Evolutionary conservation across 2,888 invertebrate species (phyloP), one percentile per base, ranked within the genome.

Genomic region (Lasius fuliginosus): DNA sequence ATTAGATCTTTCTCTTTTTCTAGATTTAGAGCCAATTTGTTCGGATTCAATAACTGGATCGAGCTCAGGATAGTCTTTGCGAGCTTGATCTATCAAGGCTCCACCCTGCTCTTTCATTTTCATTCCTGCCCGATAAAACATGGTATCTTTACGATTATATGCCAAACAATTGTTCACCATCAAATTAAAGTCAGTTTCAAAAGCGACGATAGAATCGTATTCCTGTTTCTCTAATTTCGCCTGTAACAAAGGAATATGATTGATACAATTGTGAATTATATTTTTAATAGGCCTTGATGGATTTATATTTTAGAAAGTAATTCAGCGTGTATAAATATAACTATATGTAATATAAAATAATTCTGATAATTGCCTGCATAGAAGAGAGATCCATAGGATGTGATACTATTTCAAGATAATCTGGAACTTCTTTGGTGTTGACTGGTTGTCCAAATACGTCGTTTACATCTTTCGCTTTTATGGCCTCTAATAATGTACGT

Each of bases 161-260:
- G 97, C 97, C 92, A 99, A 96, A 93, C 99, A 99, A 95, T 99
- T 99, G 89, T 97, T 97, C 83, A 99, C 98, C 98, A 99, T 99
- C n/a, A 99, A 96, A 92, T 97, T 97, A 94, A 99, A 99, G 95
- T 99, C 99, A 0, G 96, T 96, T 93, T 98, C 98, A 92, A 99
- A 96, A 49, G 97, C 97, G 85, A 97, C 97, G 60, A 99, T 95
- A 74, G 96, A 96, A 9, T 95, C 95, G 94, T 98, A 98, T 75
- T 96, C 95, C 69, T 96, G 96, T 65, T 95, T 95, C 77, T 97
- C 97, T 30, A 98, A 95, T 95, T 97, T 98, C 86, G 95, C 82
- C 94, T 94, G 68, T 15, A 68, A 83, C 33, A 40, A 40, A 62
- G 46, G 15, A 62, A 60, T 56, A 36, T 62, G 15, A 23, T 5